Evolutionary conservation across 2,113 vertebrate species (phyloP).

Genomic region (Poeciliopsis retropinna): DNA sequence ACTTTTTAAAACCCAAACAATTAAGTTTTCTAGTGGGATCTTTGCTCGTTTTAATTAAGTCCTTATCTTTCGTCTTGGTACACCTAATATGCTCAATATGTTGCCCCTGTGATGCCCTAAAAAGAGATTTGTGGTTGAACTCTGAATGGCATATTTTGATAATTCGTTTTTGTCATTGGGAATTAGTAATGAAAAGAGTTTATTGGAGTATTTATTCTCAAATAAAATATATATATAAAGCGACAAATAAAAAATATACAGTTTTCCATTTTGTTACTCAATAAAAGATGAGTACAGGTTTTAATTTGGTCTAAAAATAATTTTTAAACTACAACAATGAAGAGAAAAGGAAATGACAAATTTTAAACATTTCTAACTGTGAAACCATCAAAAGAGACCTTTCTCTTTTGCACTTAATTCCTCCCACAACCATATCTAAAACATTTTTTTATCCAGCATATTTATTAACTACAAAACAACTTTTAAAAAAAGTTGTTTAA

Average conservation of each 20-base stretch:
- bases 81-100: background rate
- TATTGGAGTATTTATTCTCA: no score
- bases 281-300: background rate
- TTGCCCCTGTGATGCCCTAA: background rate
- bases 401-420: no score
- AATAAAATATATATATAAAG: no score
- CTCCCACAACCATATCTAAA: no score
- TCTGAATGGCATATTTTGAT: background rate
- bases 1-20: constrained; percentile 20
- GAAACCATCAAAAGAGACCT: no score
- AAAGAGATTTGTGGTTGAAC: background rate
- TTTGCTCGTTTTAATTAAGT: background rate
- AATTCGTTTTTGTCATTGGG: background rate
- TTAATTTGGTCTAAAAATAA: background rate
- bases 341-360: background rate
- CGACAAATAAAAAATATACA: no score
- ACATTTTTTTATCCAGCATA: no score
- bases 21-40: constrained; percentile 10
- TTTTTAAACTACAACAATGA: background rate
- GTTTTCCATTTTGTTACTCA: no score
- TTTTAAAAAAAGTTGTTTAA: no score
- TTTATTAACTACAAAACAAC: no score
- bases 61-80: background rate
- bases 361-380: no score
- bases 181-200: background rate